phyloP scores from a whole-genome alignment of 1,140 invertebrate genomes.

The Pseudomyrmex sp. region DNA sequence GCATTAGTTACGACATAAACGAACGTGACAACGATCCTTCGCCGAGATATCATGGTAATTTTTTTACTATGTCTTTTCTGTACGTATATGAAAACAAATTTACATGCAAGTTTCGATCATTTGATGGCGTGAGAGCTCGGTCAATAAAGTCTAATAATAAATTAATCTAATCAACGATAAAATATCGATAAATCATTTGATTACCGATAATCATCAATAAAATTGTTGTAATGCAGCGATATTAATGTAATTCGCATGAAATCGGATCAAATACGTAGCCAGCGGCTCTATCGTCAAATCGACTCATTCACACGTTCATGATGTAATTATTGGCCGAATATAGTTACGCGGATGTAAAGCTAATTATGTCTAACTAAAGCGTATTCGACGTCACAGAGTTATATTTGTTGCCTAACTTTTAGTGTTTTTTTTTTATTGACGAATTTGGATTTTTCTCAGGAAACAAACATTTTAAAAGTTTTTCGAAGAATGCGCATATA shows the following conservation, averaged over 20 bases:
- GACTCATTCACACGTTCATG: slow-evolving; percentile 2
- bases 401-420: slow-evolving; percentile 10
- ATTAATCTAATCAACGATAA: slow-evolving; percentile 4
- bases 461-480: neutral
- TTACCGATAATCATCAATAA: no score
- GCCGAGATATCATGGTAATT: slow-evolving; percentile 88
- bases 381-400: neutral
- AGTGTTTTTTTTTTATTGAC: neutral
- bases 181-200: neutral
- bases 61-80: neutral
- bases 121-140: neutral
- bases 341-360: neutral
- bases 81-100: slow-evolving; percentile 11
- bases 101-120: neutral
- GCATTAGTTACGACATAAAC: slow-evolving; percentile 95
- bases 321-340: neutral
- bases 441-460: neutral
- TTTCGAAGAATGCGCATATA: no score
- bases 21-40: slow-evolving; percentile 91
- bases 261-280: neutral
- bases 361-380: no score
- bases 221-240: slow-evolving; percentile 6
- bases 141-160: slow-evolving; percentile 22
- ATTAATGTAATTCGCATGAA: slow-evolving; percentile 34
- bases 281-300: neutral